Conservation (phyloP, 2,888 invertebrate species). For the Epinotia brunnichana region DNA sequence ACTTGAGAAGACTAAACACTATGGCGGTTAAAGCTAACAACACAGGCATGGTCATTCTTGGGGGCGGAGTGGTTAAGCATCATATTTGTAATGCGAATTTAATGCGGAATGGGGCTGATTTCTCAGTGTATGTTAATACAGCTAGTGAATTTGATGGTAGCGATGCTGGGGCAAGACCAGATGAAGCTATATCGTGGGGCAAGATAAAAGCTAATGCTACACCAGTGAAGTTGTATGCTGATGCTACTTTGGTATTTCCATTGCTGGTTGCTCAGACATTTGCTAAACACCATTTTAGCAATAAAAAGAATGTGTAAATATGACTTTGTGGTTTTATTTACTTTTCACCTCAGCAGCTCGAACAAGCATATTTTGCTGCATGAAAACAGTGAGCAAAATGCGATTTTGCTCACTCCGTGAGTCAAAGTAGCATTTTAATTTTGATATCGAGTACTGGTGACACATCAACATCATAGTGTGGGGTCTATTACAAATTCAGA, state of each 20-base stretch:
- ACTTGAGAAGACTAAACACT: slow-evolving; percentile 94
- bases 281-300: slow-evolving; percentile 87
- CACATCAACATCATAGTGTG: too few species aligned
- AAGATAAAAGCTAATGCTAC: slow-evolving; percentile 95
- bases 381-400: too few species aligned
- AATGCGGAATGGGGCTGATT: slow-evolving; percentile 99
- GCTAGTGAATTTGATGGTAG: slow-evolving; percentile 98
- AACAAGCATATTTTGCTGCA: too few species aligned
- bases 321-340: slow-evolving; percentile 45
- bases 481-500: too few species aligned
- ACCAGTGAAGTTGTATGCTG: slow-evolving; percentile 97
- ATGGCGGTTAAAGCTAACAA: slow-evolving; percentile 96
- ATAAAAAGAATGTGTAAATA: slow-evolving; percentile 79
- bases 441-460: too few species aligned
- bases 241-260: slow-evolving; percentile 97
- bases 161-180: slow-evolving; percentile 98
- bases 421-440: too few species aligned
- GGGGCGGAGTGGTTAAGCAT: slow-evolving; percentile 98
- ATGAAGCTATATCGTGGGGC: slow-evolving; percentile 99
- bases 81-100: slow-evolving; percentile 99
- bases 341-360: too few species aligned
- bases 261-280: slow-evolving; percentile 98
- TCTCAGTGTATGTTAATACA: slow-evolving; percentile 97
- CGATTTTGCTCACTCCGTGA: too few species aligned
- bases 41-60: slow-evolving; percentile 98